These are phyloP conservation scores for Apis laboriosa DNA, from an alignment of 1,140 invertebrate genomes.

Conservation along the genomic window DNA sequence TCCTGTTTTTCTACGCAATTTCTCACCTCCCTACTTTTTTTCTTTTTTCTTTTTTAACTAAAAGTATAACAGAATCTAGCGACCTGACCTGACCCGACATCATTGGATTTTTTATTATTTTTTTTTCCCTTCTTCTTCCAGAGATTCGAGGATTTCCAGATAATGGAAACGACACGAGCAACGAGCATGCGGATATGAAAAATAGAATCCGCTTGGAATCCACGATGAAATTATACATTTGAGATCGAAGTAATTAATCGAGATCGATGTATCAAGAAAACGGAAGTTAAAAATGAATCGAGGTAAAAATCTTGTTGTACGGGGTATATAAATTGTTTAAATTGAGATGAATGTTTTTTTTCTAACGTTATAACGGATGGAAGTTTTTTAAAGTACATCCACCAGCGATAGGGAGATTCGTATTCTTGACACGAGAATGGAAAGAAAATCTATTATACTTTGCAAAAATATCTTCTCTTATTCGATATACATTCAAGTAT, in stretches of 20 bases:
- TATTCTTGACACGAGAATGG: no score
- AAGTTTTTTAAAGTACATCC: background rate
- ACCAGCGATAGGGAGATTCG: no score
- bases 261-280: background rate
- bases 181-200: background rate
- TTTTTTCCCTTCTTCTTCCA: background rate
- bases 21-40: no score
- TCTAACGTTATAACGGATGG: no score
- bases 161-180: constrained; percentile 28
- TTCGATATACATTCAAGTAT: no score
- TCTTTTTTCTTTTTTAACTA: background rate
- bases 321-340: background rate
- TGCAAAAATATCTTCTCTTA: no score
- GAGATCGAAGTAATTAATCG: background rate
- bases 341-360: background rate
- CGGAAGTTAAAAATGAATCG: background rate
- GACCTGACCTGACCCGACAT: constrained; percentile 18
- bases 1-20: background rate
- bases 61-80: constrained; percentile 6
- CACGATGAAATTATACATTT: background rate
- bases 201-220: background rate
- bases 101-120: background rate
- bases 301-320: background rate
- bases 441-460: no score
- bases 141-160: background rate